Conservation (phyloP, 2,113 vertebrate species). For the Argyrosomus japonicus region DNA sequence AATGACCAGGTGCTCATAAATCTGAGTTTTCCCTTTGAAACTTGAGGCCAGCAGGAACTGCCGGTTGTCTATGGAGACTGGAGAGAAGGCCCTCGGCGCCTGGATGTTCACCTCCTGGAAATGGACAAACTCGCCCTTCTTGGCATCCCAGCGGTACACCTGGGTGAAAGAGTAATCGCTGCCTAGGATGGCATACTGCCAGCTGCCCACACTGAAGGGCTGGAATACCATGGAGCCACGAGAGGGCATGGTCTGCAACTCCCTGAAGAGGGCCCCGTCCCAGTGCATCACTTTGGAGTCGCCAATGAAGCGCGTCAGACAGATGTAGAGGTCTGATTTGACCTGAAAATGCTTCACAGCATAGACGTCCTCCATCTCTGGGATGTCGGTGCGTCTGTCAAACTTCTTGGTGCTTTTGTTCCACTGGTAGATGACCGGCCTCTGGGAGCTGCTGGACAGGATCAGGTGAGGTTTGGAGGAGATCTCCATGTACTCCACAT, state of each 20-base stretch:
- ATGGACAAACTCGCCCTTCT: conserved; percentile 93
- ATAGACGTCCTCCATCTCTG: conserved; percentile 98
- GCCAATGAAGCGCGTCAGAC: conserved; percentile 97
- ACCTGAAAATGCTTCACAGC: conserved; percentile 96
- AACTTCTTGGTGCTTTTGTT: conserved; percentile 93
- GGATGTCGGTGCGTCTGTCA: conserved; percentile 94
- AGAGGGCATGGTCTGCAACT: conserved; percentile 97
- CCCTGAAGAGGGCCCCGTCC: conserved; percentile 94
- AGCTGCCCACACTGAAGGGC: conserved; percentile 92
- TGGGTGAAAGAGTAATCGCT: conserved; percentile 99
- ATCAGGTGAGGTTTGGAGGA: conserved; percentile 95
- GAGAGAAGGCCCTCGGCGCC: conserved; percentile 95
- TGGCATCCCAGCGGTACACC: conserved; percentile 97
- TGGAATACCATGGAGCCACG: conserved; percentile 99
- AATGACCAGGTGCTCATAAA: conserved; percentile 98
- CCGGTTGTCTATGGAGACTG: conserved; percentile 94
- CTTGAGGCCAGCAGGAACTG: conserved; percentile 98
- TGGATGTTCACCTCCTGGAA: conserved; percentile 99
- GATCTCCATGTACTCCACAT: conserved; percentile 97
- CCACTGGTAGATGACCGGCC: conserved; percentile 98
- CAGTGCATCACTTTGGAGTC: conserved; percentile 99
- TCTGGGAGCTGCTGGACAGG: conserved; percentile 97
- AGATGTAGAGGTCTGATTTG: conserved; percentile 94
- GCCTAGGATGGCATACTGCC: conserved; percentile 98
- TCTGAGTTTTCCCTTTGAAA: conserved; percentile 98